phyloP scores from a whole-genome alignment of 2,888 invertebrate genomes.

The Sphaeridia pumilis region DNA sequence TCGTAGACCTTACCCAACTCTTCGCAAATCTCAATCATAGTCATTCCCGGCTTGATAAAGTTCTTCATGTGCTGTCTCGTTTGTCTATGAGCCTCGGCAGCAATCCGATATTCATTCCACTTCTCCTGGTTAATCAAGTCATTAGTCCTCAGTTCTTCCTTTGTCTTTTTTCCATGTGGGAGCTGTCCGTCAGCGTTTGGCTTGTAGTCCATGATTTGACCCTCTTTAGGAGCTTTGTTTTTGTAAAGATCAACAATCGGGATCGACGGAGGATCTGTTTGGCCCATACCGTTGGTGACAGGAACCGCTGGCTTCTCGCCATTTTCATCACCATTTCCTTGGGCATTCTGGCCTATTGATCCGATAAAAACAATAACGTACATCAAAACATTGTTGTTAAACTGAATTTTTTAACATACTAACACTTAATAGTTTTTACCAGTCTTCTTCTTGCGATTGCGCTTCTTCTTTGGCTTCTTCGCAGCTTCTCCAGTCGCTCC shows the following conservation, averaged over 20 bases:
- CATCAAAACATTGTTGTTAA: too few species aligned
- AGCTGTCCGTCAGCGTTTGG: constrained; percentile 46
- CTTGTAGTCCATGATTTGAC: constrained; percentile 39
- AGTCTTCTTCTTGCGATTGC: constrained; percentile 45
- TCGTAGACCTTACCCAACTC: constrained; percentile 52
- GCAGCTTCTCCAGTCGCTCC: constrained; percentile 52
- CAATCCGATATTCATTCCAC: constrained; percentile 86
- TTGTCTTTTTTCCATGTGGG: constrained; percentile 49
- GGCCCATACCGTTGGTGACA: too few species aligned
- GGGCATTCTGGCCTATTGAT: too few species aligned
- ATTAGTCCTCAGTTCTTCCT: constrained; percentile 69
- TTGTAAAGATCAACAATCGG: constrained; percentile 68
- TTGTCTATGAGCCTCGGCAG: constrained; percentile 96
- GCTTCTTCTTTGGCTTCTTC: constrained; percentile 74
- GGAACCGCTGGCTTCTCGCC: constrained; percentile 43
- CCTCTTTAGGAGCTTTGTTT: constrained; percentile 9
- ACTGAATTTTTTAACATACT: too few species aligned
- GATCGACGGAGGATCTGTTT: constrained; percentile 76
- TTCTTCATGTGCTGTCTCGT: constrained; percentile 82
- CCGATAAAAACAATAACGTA: too few species aligned
- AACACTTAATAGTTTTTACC: too few species aligned
- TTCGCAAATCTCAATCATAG: constrained; percentile 97
- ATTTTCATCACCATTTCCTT: constrained; percentile 2
- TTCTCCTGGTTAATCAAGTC: constrained; percentile 85
- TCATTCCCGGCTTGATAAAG: constrained; percentile 97